Evolutionary conservation across 1,140 invertebrate genomes (phyloP), one percentile per base, ranked within the genome.

Genomic region (Himalopsyche phryganea): DNA sequence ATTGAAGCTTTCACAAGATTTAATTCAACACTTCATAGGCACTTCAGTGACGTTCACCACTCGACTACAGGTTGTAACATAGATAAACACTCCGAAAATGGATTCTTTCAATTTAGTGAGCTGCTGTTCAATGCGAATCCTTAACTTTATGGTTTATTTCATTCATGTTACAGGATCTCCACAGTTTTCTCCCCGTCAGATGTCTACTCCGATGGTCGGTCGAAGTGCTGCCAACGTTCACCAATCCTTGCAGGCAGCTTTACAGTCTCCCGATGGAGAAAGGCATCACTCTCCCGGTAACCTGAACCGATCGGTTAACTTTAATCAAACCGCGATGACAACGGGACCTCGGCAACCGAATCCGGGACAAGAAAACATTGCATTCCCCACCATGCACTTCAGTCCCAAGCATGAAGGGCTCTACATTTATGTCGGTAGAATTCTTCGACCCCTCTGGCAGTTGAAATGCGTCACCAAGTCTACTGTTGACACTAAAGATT

Each of bases 361-460:
- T 70, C 72, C 32, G 65, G 69, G 61, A 41, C 23, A 28, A 28
- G 23, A 28, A 3, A 28, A 28, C 23, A 9, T 28, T 9, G 0
- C 73, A 69, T 50, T 73, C 65, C 55, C 53, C 18, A 35, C 69
- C 67, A 6, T 81, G 5, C 78, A 83, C 40, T 92, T 85, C 69
- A 94, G 91, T 1, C 83, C 89, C 2, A 95, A 95, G 74, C 94
- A 98, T 68, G 92, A 95, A 71, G 94, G 92, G 1, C 78, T 98
- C 0, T 98, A 97, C 75, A 78, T 97, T 2, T 95, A 92, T 68
- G 82, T 96, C 6, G 85, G 89, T 18, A 82, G 94, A 60, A 89
- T 98, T 63, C 71, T 98, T 5, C 78, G 90, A 51, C 87, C 90
- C 0, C 81, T 94, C 52, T 94, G 91, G 91, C 85, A 85, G 65